Evolutionary conservation across 2,888 invertebrate genomes (phyloP).

Genomic region (Labia minor): DNA sequence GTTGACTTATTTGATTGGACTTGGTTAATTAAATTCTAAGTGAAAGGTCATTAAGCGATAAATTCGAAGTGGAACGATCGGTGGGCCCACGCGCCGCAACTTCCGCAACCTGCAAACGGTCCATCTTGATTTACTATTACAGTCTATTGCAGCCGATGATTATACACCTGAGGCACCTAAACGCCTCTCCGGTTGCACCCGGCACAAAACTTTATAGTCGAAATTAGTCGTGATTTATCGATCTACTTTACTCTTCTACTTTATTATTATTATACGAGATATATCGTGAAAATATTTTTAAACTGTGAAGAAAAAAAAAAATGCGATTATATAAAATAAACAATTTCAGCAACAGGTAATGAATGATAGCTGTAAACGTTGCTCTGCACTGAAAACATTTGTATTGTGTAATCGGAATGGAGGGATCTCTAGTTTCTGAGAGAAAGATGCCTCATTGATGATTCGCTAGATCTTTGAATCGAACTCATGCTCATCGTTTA

Average conservation of each 20-base stretch:
- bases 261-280: not conserved
- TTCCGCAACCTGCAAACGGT: not conserved
- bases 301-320: not conserved
- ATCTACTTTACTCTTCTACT: not conserved
- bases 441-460: not conserved
- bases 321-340: not conserved
- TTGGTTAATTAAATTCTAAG: not conserved
- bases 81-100: not conserved
- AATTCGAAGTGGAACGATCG: not conserved
- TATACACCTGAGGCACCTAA: slow-evolving; percentile 13
- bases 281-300: not conserved
- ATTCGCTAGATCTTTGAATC: not conserved
- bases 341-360: not conserved
- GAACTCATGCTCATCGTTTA: not conserved
- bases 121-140: slow-evolving; percentile 5
- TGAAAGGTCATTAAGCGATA: not conserved
- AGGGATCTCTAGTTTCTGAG: not conserved
- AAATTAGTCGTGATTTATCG: slow-evolving; percentile 1
- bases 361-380: not conserved
- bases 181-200: slow-evolving; percentile 4
- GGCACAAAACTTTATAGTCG: not conserved
- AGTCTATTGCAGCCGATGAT: slow-evolving; percentile 4
- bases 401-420: slow-evolving; percentile 1
- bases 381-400: not conserved
- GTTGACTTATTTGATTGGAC: not conserved